These are phyloP conservation scores for Lucilia sericata DNA, from an alignment of 1,140 invertebrate genomes.

Conservation along the genomic window DNA sequence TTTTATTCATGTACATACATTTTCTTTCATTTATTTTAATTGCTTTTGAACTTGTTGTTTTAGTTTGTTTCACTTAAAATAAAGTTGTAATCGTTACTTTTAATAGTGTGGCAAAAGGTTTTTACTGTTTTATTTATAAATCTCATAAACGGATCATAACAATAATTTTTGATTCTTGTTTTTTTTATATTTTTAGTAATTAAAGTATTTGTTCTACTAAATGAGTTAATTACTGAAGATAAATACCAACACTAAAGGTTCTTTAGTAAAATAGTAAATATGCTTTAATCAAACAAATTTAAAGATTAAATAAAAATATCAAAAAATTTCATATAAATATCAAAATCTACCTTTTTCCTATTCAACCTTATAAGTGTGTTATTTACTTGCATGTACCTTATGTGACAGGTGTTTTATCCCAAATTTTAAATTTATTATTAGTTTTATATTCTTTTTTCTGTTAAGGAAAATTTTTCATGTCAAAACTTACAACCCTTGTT, in stretches of 20 bases:
- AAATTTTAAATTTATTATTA: not conserved
- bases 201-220: not conserved
- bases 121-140: not conserved
- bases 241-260: not conserved
- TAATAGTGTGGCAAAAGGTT: not conserved
- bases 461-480: not conserved
- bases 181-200: not conserved
- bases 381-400: not conserved
- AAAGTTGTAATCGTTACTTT: slow-evolving; percentile 1
- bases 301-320: not conserved
- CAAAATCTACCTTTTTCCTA: not conserved
- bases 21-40: not conserved
- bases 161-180: not conserved
- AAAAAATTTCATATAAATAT: not conserved
- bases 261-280: not conserved
- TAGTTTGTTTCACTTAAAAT: not conserved
- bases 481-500: not conserved
- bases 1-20: not conserved
- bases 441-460: not conserved
- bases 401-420: not conserved
- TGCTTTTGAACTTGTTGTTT: not conserved
- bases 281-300: not conserved
- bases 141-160: not conserved
- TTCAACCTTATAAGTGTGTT: not conserved
- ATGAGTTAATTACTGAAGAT: not conserved